Percentiles rank a stretch among this genome's conserved stretches.
phyloP scores from a whole-genome alignment of 2,113 vertebrate species.

The Tupaia chinensis region DNA sequence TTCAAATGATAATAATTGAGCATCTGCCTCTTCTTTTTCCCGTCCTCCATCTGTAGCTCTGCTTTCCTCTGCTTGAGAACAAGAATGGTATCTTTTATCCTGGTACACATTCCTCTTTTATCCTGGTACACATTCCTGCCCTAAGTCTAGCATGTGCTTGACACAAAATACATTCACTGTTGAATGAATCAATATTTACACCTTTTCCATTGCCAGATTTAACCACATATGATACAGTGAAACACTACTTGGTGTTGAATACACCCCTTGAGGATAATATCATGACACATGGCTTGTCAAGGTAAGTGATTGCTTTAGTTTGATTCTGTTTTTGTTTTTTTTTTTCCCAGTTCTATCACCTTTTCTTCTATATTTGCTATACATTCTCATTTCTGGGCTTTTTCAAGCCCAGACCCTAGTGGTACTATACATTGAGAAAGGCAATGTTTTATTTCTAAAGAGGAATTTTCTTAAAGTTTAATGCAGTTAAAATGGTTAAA shows the following conservation, averaged over 20 bases:
- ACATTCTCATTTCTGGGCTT: slow-evolving; percentile 25
- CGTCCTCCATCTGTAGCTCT: background rate
- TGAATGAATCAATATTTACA: slow-evolving; percentile 2
- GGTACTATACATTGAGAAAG: background rate
- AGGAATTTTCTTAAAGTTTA: background rate
- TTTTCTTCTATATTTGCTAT: background rate
- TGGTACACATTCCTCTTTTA: too few relatives aligned
- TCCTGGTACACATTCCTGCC: background rate
- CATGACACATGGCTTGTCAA: slow-evolving; percentile 89
- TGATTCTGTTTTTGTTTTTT: background rate
- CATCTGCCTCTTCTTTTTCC: background rate
- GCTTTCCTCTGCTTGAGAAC: background rate
- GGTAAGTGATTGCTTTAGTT: slow-evolving; percentile 60
- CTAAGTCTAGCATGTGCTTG: background rate
- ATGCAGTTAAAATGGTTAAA: background rate
- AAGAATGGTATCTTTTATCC: slow-evolving; percentile 13
- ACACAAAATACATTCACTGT: background rate
- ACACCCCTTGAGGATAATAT: slow-evolving; percentile 89
- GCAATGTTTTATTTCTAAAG: background rate
- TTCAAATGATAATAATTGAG: background rate
- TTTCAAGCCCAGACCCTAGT: slow-evolving; percentile 47
- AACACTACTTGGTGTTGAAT: slow-evolving; percentile 91
- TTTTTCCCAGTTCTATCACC: background rate
- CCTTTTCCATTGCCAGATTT: slow-evolving; percentile 85
- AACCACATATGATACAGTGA: slow-evolving; percentile 92